Evolutionary conservation across 92 coral and sea anemone genomes (phyloP).

Genomic region (Siderastrea radians): DNA sequence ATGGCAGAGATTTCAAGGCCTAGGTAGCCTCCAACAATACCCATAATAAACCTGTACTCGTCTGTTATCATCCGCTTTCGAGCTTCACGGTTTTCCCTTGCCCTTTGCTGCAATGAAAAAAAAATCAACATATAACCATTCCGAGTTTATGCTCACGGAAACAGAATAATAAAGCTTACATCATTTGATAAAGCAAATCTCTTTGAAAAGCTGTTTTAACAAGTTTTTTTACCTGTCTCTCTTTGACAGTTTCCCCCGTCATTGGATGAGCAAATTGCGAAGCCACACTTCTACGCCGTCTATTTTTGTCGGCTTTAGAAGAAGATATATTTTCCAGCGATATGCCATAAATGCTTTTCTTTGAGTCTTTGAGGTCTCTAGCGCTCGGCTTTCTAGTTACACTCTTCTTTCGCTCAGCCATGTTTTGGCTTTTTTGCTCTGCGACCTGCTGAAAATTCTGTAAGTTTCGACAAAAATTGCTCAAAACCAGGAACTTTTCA

Average conservation of each 20-base stretch:
- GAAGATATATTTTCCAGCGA: conserved; percentile 10
- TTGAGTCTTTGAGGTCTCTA: conserved; percentile 25
- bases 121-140: background rate
- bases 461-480: conserved; percentile 16
- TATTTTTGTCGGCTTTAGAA: conserved; percentile 68
- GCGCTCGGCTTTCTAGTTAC: conserved; percentile 4
- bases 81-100: conserved; percentile 88
- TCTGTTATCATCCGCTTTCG: conserved; percentile 75
- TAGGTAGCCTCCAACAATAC: conserved; percentile 71
- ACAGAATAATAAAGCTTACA: background rate
- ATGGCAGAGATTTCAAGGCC: conserved; percentile 73
- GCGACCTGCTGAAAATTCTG: conserved; percentile 24
- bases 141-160: too few relatives aligned
- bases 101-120: conserved; percentile 74
- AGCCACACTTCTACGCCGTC: conserved; percentile 73
- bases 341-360: conserved; percentile 1
- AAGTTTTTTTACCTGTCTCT: conserved; percentile 76
- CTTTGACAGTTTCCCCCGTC: conserved; percentile 86
- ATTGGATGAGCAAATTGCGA: conserved; percentile 87
- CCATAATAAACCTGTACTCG: conserved; percentile 81
- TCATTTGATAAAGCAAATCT: background rate
- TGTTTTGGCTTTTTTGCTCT: background rate
- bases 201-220: background rate
- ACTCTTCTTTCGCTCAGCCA: conserved; percentile 16
- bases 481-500: background rate